Conservation (phyloP, 2,888 invertebrate species). For the Campopleginae sp. region DNA sequence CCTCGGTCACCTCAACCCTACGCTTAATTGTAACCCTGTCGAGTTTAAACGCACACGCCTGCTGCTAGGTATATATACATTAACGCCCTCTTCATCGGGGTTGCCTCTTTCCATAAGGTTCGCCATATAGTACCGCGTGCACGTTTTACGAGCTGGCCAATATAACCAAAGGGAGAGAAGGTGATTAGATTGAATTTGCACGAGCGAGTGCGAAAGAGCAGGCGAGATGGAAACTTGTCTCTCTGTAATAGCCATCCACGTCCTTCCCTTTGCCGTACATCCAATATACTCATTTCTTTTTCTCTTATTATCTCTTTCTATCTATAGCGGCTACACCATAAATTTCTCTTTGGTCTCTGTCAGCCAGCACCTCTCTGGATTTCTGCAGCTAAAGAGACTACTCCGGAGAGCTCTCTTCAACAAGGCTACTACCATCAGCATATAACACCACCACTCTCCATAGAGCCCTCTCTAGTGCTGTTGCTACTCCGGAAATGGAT, state of each 20-base stretch:
- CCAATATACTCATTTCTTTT: background rate
- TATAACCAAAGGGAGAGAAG: slow-evolving; percentile 49
- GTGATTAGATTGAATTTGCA: slow-evolving; percentile 69
- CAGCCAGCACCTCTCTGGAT: slow-evolving; percentile 42
- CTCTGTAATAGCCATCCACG: background rate
- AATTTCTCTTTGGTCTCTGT: slow-evolving; percentile 55
- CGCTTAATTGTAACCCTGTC: slow-evolving; percentile 1
- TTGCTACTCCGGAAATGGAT: slow-evolving; percentile 76
- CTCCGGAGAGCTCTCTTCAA: slow-evolving; percentile 37
- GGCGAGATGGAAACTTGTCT: slow-evolving; percentile 36
- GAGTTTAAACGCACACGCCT: background rate
- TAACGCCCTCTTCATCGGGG: background rate
- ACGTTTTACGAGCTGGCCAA: slow-evolving; percentile 47
- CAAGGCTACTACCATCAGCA: slow-evolving; percentile 26
- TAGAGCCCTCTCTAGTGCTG: slow-evolving; percentile 17
- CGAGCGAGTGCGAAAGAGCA: slow-evolving; percentile 25
- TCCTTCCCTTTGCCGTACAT: slow-evolving; percentile 6
- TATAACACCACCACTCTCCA: slow-evolving; percentile 28
- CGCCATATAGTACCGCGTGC: slow-evolving; percentile 2
- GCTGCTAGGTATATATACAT: background rate
- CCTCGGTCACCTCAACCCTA: background rate
- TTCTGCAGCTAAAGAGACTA: slow-evolving; percentile 37
- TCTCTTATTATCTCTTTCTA: slow-evolving; percentile 25
- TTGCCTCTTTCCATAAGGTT: background rate
- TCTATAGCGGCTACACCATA: background rate